Evolutionary conservation across 2,888 invertebrate species (phyloP).

Genomic region (Dicranocentrus wangi): DNA sequence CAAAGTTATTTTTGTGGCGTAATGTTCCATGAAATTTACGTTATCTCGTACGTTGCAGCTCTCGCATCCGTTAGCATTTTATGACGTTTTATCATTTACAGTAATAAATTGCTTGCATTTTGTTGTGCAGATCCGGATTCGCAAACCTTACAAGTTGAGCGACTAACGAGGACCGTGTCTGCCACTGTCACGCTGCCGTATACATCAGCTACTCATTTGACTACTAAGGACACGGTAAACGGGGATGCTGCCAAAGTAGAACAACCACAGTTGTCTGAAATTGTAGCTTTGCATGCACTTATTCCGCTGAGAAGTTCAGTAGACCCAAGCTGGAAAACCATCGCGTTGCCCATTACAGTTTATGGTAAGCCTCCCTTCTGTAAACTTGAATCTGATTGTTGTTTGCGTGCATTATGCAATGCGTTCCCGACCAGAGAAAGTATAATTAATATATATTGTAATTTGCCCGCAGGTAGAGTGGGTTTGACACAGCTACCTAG

Average conservation of each 20-base stretch:
- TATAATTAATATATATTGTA: background rate
- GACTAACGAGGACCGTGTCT: constrained; percentile 36
- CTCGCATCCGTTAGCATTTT: too few species aligned
- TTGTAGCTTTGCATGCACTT: constrained; percentile 53
- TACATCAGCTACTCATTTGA: constrained; percentile 33
- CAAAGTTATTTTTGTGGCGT: too few species aligned
- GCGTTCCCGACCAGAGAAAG: background rate
- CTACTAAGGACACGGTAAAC: too few species aligned
- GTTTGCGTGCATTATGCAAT: background rate
- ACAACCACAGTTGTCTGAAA: constrained; percentile 32
- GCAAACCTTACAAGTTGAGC: constrained; percentile 30
- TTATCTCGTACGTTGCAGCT: too few species aligned
- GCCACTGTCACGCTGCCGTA: constrained; percentile 40
- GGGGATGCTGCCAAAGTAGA: background rate
- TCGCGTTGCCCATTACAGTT: constrained; percentile 49
- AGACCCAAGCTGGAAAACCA: constrained; percentile 65
- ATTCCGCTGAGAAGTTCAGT: constrained; percentile 59
- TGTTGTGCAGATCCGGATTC: constrained; percentile 37
- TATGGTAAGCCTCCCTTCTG: constrained; percentile 17
- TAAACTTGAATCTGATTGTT: background rate
- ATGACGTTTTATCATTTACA: too few species aligned
- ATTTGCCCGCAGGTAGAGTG: background rate
- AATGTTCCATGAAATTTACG: too few species aligned
- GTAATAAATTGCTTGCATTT: too few species aligned
- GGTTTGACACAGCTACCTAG: background rate